Evolutionary conservation across 2,888 invertebrate species (phyloP).

Genomic region (Nephrotoma flavescens): DNA sequence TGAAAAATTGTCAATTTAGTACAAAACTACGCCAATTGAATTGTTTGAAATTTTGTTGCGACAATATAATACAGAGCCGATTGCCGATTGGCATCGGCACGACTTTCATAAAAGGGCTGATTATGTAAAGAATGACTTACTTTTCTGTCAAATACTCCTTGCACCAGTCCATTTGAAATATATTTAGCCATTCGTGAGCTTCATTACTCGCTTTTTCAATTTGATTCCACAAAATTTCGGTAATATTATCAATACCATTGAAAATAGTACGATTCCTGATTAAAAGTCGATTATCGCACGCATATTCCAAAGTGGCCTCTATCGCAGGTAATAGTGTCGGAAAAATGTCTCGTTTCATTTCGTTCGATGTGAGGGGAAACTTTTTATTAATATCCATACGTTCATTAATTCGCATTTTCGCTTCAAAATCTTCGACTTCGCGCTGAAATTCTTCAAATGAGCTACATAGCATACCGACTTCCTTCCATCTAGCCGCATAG

Average conservation of each 20-base stretch:
- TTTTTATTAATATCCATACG: background rate
- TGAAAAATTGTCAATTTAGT: too few species aligned
- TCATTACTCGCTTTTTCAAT: background rate
- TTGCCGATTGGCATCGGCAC: too few species aligned
- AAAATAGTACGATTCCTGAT: background rate
- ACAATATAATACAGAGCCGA: too few species aligned
- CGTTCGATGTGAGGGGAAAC: background rate
- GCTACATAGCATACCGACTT: background rate
- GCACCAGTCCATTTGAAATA: background rate
- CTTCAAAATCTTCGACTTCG: background rate
- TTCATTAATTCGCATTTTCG: background rate
- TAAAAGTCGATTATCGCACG: background rate
- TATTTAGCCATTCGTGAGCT: background rate
- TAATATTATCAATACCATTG: conserved; percentile 6
- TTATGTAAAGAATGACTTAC: background rate
- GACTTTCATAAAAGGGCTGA: too few species aligned
- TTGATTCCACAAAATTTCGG: conserved; percentile 5
- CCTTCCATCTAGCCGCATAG: background rate
- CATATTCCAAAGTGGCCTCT: background rate
- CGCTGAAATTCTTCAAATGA: background rate
- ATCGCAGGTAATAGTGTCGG: background rate
- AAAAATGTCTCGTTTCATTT: background rate
- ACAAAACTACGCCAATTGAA: too few species aligned
- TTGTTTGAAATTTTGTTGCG: too few species aligned
- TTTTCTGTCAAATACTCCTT: background rate